Conservation (phyloP, 2,797 vertebrate genomes). For the Tiaroga cobitis region DNA sequence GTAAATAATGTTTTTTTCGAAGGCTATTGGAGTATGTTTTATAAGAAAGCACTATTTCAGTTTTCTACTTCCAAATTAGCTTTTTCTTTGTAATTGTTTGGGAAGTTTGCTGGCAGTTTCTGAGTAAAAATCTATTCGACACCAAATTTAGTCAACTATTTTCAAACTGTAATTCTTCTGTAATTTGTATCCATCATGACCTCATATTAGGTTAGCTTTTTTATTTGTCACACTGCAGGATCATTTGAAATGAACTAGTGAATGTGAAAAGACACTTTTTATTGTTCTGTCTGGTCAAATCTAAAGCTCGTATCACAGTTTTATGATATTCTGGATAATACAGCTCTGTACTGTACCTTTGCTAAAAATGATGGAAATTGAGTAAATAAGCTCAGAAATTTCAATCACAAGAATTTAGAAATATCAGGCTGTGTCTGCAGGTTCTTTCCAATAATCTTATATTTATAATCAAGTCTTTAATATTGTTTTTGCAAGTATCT, state of each 20-base stretch:
- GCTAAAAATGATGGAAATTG: background rate
- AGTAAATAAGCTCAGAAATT: background rate
- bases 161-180: background rate
- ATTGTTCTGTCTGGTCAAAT: background rate
- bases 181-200: background rate
- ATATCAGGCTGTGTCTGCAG: too few species aligned
- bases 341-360: background rate
- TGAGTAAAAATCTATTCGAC: background rate
- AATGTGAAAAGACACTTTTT: background rate
- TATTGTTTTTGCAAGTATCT: background rate
- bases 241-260: background rate
- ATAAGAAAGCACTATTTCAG: background rate
- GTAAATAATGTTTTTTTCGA: background rate
- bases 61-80: background rate
- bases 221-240: background rate
- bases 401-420: background rate
- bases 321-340: background rate
- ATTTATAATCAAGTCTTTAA: background rate
- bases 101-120: background rate
- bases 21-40: background rate
- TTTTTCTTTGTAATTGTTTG: background rate
- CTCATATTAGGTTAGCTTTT: background rate
- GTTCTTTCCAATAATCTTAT: background rate
- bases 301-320: background rate
- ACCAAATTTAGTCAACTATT: background rate